Evolutionary conservation across 2,888 invertebrate species (phyloP), one percentile per base, ranked within the genome.

Genomic region (Ectobius pallidus): DNA sequence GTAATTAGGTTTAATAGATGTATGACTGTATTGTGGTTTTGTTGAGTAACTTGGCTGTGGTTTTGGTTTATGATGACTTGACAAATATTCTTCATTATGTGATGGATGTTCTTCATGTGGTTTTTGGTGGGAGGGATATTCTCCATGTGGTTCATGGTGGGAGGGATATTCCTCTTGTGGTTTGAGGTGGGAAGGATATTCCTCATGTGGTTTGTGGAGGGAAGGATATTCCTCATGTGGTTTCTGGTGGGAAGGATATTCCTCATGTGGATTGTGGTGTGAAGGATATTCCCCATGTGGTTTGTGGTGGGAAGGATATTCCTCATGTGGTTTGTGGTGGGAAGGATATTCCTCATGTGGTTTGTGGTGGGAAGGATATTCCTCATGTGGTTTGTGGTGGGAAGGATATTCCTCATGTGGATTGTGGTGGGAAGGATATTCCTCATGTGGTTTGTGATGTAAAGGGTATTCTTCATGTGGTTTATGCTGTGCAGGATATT

Each of bases 321-420:
- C 52, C n/a, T n/a, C 52, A 34, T 55, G 62, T 39, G 61, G 70
- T 25, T 44, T 62, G 20, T 20, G 25, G 55, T 68, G 25, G 20
- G 16, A 46, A n/a, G 62, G 18, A 16, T 68, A 39, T 14, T 58
- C 25, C n/a, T 62, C 27, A 46, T 62, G 9, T 22, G 61, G 62
- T 27, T 72, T 69, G 4, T 16, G 25, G 11, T 39, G n/a, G 14
- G 61, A 11, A 30, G 65, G 62, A 2, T 34, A 16, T 22, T 63
- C 27, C 6, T 62, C 20, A 32, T 46, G 18, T 18, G 44, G 61
- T 22, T 63, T 42, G 25, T 16, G 34, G 65, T 20, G 18, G 55
- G n/a, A 18, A 46, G 32, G n/a, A 7, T 62, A 42, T 58, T 58
- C 44, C 18, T 30, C 32, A 18, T 62, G 14, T 58, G 70, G 70